Evolutionary conservation across 2,797 vertebrate genomes (phyloP).

Genomic region (Denticeps clupeoides): DNA sequence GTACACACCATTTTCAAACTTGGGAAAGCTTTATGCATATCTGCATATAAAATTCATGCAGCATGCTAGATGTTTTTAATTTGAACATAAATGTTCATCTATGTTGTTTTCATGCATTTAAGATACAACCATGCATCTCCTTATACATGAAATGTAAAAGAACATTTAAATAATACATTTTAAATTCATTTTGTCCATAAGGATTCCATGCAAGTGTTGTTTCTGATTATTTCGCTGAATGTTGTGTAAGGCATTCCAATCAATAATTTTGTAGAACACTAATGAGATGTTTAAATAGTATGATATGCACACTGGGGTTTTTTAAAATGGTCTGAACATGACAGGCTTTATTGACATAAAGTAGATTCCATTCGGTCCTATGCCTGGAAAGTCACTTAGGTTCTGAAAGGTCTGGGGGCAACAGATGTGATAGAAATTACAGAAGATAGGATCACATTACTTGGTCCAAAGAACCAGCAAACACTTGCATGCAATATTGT

Average conservation of each 20-base stretch:
- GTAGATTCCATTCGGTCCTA: constrained; percentile 31
- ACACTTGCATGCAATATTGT: constrained; percentile 23
- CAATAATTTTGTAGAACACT: constrained; percentile 20
- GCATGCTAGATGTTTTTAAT: too few relatives aligned
- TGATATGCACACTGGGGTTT: constrained; percentile 33
- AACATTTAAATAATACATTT: too few relatives aligned
- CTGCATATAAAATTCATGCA: too few relatives aligned
- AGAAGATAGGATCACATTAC: constrained; percentile 41
- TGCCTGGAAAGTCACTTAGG: constrained; percentile 53
- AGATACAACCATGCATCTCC: too few relatives aligned
- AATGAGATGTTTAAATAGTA: constrained; percentile 36
- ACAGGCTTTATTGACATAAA: constrained; percentile 36
- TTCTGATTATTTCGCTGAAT: constrained; percentile 23
- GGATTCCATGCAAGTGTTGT: constrained; percentile 9
- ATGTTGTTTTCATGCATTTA: too few relatives aligned
- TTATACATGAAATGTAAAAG: too few relatives aligned
- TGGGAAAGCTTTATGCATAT: too few relatives aligned
- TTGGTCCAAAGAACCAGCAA: constrained; percentile 36
- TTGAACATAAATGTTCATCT: too few relatives aligned
- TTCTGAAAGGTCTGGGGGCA: constrained; percentile 34
- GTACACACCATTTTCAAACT: too few relatives aligned
- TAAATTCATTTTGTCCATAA: background rate
- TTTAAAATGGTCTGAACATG: constrained; percentile 32
- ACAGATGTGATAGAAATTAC: constrained; percentile 41
- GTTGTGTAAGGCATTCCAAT: constrained; percentile 25